phyloP scores from a whole-genome alignment of 2,797 vertebrate genomes.

The Picus viridis region DNA sequence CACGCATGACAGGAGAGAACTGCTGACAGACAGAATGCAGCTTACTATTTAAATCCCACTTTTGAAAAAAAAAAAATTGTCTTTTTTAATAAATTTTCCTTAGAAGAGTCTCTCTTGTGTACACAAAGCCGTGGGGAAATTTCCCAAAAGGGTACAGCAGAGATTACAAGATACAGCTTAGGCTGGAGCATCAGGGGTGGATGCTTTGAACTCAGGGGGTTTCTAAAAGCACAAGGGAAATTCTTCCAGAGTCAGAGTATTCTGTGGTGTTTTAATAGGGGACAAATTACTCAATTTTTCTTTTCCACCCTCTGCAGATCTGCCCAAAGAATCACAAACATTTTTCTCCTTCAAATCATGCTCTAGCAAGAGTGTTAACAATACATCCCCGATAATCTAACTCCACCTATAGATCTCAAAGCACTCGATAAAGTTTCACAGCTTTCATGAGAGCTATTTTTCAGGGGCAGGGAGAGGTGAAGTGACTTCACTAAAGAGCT shows the following conservation, averaged over 20 bases:
- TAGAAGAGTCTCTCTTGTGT: slow-evolving; percentile 57
- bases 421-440: slow-evolving; percentile 43
- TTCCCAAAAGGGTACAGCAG: slow-evolving; percentile 54
- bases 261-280: slow-evolving; percentile 35
- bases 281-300: slow-evolving; percentile 31
- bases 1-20: background rate
- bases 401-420: slow-evolving; percentile 46
- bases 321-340: slow-evolving; percentile 39
- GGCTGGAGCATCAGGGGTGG: slow-evolving; percentile 53
- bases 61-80: slow-evolving; percentile 1
- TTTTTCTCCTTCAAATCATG: slow-evolving; percentile 30
- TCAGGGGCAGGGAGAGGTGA: slow-evolving; percentile 45
- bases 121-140: slow-evolving; percentile 63
- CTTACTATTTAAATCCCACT: slow-evolving; percentile 28
- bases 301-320: slow-evolving; percentile 16
- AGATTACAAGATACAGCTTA: slow-evolving; percentile 63
- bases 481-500: slow-evolving; percentile 62
- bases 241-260: slow-evolving; percentile 15
- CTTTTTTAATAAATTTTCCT: slow-evolving; percentile 65
- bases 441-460: slow-evolving; percentile 33
- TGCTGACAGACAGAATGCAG: background rate
- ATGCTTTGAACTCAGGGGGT: slow-evolving; percentile 62
- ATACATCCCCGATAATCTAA: background rate
- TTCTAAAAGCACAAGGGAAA: slow-evolving; percentile 62
- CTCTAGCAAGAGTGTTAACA: background rate